These are phyloP conservation scores for Watsonalla binaria DNA, from an alignment of 2,888 invertebrate species.

Conservation along the genomic window DNA sequence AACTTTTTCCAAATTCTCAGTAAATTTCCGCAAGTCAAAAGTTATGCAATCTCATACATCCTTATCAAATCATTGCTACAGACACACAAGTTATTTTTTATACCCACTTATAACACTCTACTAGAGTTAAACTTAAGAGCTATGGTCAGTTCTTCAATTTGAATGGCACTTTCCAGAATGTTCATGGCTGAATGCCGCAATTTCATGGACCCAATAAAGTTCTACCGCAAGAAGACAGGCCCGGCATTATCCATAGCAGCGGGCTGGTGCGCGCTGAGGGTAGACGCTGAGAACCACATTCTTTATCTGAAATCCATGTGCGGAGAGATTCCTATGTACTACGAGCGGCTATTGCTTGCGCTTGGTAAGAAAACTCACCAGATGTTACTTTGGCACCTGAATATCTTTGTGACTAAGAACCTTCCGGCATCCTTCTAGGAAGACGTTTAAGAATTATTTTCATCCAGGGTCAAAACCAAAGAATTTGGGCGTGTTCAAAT, in stretches of 20 bases:
- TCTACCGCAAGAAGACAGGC: slow-evolving; percentile 52
- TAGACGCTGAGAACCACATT: slow-evolving; percentile 63
- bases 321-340: slow-evolving; percentile 64
- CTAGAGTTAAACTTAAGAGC: too few relatives aligned
- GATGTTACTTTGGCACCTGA: too few relatives aligned
- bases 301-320: slow-evolving; percentile 48
- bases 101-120: too few relatives aligned
- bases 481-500: slow-evolving; percentile 43
- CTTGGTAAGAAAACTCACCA: slow-evolving; percentile 34
- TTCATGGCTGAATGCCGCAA: slow-evolving; percentile 34
- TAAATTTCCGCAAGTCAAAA: too few relatives aligned
- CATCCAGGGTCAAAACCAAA: slow-evolving; percentile 49
- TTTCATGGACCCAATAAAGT: slow-evolving; percentile 57
- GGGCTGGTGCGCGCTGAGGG: slow-evolving; percentile 59
- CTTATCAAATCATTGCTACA: too few relatives aligned
- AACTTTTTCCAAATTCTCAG: too few relatives aligned
- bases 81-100: too few relatives aligned
- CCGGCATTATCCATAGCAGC: slow-evolving; percentile 61
- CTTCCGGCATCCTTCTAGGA: too few relatives aligned
- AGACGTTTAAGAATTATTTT: background rate
- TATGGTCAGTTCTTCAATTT: background rate
- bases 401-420: too few relatives aligned
- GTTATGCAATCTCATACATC: too few relatives aligned
- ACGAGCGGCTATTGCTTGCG: slow-evolving; percentile 60
- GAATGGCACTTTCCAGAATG: slow-evolving; percentile 36